Conservation (phyloP, 2,113 vertebrate species). For the Pristiophorus japonicus region DNA sequence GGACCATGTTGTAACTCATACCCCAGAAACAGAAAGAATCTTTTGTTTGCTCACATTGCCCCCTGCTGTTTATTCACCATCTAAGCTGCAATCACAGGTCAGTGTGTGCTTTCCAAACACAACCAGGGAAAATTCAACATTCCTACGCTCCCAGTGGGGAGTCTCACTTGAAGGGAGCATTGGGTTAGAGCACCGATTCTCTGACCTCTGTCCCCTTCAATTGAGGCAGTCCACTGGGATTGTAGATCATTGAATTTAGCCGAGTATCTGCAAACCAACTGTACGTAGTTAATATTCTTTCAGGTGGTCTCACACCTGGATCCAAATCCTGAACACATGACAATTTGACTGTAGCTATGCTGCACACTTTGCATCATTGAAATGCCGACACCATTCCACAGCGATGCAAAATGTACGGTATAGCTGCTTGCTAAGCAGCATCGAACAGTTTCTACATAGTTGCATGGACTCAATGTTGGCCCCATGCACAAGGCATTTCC, state of each 20-base stretch:
- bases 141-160: neutral
- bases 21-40: neutral
- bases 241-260: neutral
- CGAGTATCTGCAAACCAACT: neutral
- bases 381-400: neutral
- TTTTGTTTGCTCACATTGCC: constrained; percentile 17
- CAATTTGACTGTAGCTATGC: neutral
- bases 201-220: neutral
- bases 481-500: neutral
- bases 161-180: neutral
- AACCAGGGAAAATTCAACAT: neutral
- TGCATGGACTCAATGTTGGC: neutral
- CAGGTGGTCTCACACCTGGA: neutral
- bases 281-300: neutral
- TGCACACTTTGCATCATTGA: neutral
- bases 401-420: neutral
- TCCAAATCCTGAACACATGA: neutral
- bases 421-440: no score
- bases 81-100: neutral
- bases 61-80: constrained; percentile 12
- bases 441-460: neutral
- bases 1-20: neutral
- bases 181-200: neutral
- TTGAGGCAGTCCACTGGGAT: neutral
- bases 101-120: neutral